phyloP scores from a whole-genome alignment of 2,888 invertebrate species.

The Acanthosepion pharaonis region DNA sequence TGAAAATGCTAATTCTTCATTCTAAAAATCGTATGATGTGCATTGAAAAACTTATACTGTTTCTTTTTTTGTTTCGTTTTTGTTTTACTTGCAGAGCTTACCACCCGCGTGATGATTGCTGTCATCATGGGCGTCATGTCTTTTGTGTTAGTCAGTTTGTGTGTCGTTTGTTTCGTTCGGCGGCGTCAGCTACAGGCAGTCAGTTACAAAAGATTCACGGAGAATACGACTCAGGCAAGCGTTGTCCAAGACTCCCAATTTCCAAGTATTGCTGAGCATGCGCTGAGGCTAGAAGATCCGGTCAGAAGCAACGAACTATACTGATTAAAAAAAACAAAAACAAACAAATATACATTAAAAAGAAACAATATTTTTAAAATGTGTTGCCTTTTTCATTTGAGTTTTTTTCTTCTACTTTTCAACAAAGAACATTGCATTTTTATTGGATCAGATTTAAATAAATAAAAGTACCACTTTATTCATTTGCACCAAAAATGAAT shows the following conservation, averaged over 20 bases:
- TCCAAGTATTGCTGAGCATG: constrained; percentile 24
- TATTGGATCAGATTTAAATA: too few species aligned
- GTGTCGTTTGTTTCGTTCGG: not conserved
- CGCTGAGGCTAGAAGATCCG: constrained; percentile 23
- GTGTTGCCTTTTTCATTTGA: not conserved
- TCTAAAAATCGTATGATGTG: too few species aligned
- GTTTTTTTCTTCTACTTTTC: not conserved
- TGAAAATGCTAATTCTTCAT: too few species aligned
- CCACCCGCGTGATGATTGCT: not conserved
- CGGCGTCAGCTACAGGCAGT: not conserved
- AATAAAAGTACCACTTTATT: too few species aligned
- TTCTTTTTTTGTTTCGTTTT: not conserved
- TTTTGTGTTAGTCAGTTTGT: not conserved
- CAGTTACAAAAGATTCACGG: constrained; percentile 34
- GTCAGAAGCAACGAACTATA: constrained; percentile 34
- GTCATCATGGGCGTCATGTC: not conserved
- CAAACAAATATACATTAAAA: not conserved
- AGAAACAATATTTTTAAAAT: constrained; percentile 25
- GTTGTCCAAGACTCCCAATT: not conserved
- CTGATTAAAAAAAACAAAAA: not conserved
- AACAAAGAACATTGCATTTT: too few species aligned
- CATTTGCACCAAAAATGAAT: too few species aligned
- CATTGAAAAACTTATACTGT: not conserved
- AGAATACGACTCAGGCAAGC: not conserved
- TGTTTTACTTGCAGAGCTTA: not conserved